phyloP scores from a whole-genome alignment of 2,113 vertebrate species.

The Corapipo altera region DNA sequence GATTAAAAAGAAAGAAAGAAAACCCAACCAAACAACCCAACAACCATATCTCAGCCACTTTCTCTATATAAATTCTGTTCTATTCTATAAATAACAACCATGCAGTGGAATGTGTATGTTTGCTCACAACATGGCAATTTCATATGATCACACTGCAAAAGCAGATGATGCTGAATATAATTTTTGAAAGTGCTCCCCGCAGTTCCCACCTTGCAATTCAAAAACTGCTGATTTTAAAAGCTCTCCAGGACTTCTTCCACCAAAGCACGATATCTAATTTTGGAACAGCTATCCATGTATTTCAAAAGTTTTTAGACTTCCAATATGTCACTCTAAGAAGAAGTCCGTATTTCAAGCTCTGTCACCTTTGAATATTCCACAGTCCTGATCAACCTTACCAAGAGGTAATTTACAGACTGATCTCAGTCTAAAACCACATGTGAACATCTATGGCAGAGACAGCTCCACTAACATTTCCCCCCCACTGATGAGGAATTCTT shows the following conservation, averaged over 20 bases:
- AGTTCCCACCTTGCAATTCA: background rate
- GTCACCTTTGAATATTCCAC: background rate
- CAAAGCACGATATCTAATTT: background rate
- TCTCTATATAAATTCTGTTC: background rate
- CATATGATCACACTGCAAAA: background rate
- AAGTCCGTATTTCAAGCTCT: background rate
- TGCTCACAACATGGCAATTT: background rate
- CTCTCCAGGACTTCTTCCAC: background rate
- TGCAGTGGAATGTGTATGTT: background rate
- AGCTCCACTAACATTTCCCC: background rate
- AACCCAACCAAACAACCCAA: background rate
- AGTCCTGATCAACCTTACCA: background rate
- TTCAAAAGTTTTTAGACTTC: background rate
- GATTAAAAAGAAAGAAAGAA: background rate
- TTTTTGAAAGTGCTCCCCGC: background rate
- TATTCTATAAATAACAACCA: background rate
- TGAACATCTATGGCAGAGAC: background rate
- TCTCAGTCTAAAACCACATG: background rate
- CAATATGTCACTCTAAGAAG: background rate
- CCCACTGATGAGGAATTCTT: background rate
- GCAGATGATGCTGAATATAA: background rate
- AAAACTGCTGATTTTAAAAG: background rate
- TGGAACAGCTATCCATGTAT: background rate
- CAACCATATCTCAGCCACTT: background rate
- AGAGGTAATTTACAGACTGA: background rate